phyloP scores from a whole-genome alignment of 2,797 vertebrate species.

The Ispidina picta region DNA sequence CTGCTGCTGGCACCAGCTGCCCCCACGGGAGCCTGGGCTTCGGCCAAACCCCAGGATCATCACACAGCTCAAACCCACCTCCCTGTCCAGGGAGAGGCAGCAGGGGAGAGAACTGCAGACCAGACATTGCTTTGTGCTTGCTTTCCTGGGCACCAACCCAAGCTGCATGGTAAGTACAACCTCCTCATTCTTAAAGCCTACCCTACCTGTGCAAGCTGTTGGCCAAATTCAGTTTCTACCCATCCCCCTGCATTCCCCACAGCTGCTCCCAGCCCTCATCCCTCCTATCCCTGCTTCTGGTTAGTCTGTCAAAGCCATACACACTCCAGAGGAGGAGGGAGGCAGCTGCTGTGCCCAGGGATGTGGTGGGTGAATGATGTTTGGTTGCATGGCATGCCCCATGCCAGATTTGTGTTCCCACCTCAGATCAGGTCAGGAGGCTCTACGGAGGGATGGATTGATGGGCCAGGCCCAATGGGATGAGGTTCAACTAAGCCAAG shows the following conservation, averaged over 20 bases:
- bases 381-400: not conserved
- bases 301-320: not conserved
- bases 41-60: slow-evolving; percentile 82
- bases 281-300: not conserved
- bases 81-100: slow-evolving; percentile 59
- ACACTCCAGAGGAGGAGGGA: not conserved
- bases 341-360: not conserved
- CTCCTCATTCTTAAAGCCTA: not conserved
- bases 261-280: not conserved
- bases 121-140: not conserved
- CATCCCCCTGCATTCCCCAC: not conserved
- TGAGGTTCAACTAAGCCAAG: too few species aligned
- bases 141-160: not conserved
- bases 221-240: not conserved
- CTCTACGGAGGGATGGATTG: too few species aligned
- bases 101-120: not conserved
- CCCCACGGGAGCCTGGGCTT: slow-evolving; percentile 75
- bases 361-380: fast-evolving
- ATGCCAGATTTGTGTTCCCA: not conserved
- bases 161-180: not conserved
- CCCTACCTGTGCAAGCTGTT: fast-evolving
- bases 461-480: too few species aligned
- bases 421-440: not conserved
- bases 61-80: slow-evolving; percentile 78
- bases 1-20: slow-evolving; percentile 73